Conservation (phyloP, 1,140 invertebrate genomes). For the Helicoverpa zea region DNA sequence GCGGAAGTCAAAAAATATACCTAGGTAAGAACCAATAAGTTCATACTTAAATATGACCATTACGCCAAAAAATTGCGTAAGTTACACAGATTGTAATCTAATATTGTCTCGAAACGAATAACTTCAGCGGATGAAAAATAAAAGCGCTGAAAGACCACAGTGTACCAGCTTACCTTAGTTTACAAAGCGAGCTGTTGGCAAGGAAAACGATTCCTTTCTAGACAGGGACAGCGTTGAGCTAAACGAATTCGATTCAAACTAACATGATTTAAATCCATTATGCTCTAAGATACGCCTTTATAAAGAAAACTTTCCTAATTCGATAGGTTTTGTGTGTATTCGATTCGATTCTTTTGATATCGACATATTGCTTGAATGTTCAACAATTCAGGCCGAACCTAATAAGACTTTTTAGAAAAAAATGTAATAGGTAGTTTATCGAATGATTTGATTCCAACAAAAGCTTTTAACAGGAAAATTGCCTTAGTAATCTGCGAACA, state of each 20-base stretch:
- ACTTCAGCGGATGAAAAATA: no score
- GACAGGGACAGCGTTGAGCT: background rate
- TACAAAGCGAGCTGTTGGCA: no score
- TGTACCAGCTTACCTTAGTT: no score
- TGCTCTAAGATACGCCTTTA: background rate
- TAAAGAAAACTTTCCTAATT: background rate
- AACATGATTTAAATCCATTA: constrained; percentile 3
- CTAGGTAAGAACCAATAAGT: no score
- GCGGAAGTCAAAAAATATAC: no score
- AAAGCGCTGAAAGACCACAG: no score
- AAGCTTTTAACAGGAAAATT: background rate
- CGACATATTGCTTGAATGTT: background rate
- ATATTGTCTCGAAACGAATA: no score
- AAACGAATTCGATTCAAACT: background rate
- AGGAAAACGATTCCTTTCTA: background rate
- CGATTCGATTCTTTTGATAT: background rate
- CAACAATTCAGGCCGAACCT: background rate
- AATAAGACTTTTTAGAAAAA: background rate
- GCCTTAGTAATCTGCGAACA: background rate
- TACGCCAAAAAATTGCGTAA: no score
- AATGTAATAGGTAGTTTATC: background rate
- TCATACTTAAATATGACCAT: no score
- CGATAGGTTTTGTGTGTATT: background rate
- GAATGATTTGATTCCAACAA: background rate
- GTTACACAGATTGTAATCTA: no score